These are phyloP conservation scores for Brachyopa scutellaris DNA, from an alignment of 2,888 invertebrate genomes.

Conservation along the genomic window DNA sequence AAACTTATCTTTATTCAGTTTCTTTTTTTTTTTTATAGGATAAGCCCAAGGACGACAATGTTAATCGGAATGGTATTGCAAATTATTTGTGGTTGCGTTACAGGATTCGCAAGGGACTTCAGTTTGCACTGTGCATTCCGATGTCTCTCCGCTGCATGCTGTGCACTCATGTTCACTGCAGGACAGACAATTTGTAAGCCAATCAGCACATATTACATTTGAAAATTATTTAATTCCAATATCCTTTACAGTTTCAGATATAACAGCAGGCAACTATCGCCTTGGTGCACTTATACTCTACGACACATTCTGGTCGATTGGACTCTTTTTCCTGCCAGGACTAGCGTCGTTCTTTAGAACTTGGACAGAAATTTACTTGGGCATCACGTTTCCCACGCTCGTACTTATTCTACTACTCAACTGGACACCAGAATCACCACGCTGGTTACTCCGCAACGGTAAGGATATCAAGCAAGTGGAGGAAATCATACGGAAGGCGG, in stretches of 20 bases:
- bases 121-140: conserved; percentile 81
- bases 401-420: conserved; percentile 79
- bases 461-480: conserved; percentile 79
- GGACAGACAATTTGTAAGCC: conserved; percentile 82
- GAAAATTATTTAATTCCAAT: background rate
- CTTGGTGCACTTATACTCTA: conserved; percentile 80
- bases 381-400: conserved; percentile 82
- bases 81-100: conserved; percentile 80
- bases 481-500: conserved; percentile 79
- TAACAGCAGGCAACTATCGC: conserved; percentile 80
- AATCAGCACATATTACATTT: background rate
- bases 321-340: conserved; percentile 81
- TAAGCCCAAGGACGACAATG: conserved; percentile 81
- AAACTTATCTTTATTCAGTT: background rate
- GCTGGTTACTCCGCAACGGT: conserved; percentile 81
- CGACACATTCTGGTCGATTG: conserved; percentile 82
- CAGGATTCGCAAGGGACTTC: conserved; percentile 80
- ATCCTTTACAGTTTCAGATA: conserved; percentile 79
- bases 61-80: conserved; percentile 81
- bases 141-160: conserved; percentile 81
- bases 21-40: conserved; percentile 73
- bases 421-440: conserved; percentile 82
- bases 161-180: conserved; percentile 82
- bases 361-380: conserved; percentile 82
- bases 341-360: conserved; percentile 79